phyloP scores from a whole-genome alignment of 2,113 vertebrate species.

The Cranoglanis bouderius region DNA sequence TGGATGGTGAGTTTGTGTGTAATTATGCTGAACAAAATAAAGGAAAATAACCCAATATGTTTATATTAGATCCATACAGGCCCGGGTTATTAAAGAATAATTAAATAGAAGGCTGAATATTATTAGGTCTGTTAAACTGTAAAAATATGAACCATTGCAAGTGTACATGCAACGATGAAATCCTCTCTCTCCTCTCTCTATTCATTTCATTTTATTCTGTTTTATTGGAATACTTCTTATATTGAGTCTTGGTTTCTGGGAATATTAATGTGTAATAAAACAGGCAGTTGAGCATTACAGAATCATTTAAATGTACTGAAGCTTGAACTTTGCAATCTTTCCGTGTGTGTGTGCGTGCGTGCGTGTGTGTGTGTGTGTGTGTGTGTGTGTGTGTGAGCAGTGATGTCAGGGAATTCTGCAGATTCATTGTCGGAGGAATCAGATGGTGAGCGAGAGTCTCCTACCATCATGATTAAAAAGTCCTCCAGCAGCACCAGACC shows the following conservation, averaged over 20 bases:
- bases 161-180: background rate
- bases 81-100: background rate
- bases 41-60: background rate
- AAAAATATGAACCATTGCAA: background rate
- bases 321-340: background rate
- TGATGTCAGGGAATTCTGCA: slow-evolving; percentile 80
- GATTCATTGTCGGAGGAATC: slow-evolving; percentile 77
- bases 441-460: slow-evolving; percentile 66
- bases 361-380: background rate
- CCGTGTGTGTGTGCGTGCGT: background rate
- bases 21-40: background rate
- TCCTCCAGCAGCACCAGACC: slow-evolving; percentile 67
- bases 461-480: slow-evolving; percentile 69
- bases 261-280: slow-evolving; percentile 1
- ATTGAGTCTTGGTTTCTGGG: background rate
- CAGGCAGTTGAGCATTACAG: background rate
- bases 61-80: background rate
- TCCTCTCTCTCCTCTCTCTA: too few relatives aligned
- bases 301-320: background rate
- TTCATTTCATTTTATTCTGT: background rate
- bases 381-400: slow-evolving; percentile 52
- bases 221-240: background rate
- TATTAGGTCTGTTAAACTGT: background rate
- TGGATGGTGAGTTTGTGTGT: slow-evolving; percentile 71
- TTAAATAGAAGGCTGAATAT: background rate